These are phyloP conservation scores for Mercenaria mercenaria DNA, from an alignment of 1,140 invertebrate species.

Conservation along the genomic window DNA sequence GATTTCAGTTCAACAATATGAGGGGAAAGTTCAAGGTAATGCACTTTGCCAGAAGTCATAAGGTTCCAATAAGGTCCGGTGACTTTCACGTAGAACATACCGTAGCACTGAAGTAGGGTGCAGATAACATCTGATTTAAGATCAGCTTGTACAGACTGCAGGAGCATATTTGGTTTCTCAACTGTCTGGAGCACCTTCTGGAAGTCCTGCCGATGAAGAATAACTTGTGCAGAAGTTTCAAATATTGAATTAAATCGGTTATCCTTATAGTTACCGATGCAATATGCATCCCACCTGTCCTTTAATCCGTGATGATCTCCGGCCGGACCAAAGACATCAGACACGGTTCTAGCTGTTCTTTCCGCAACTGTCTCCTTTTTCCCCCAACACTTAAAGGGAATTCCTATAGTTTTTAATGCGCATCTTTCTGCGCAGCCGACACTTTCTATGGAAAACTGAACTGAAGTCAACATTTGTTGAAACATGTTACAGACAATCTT, in stretches of 20 bases:
- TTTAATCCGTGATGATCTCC: conserved; percentile 30
- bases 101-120: not conserved
- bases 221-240: conserved; percentile 25
- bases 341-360: not conserved
- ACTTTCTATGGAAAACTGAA: too few relatives aligned
- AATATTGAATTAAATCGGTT: conserved; percentile 50
- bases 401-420: too few relatives aligned
- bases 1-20: not conserved
- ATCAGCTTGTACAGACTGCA: conserved; percentile 23
- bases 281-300: conserved; percentile 39
- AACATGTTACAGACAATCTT: too few relatives aligned
- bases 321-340: conserved; percentile 24
- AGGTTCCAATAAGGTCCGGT: conserved; percentile 51
- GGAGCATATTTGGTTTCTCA: not conserved
- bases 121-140: not conserved
- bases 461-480: too few relatives aligned
- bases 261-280: conserved; percentile 48
- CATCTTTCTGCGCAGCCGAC: too few relatives aligned
- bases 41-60: not conserved
- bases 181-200: not conserved
- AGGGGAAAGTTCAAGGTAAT: conserved; percentile 38
- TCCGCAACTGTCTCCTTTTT: conserved; percentile 21
- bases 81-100: conserved; percentile 1
- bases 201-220: not conserved
- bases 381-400: not conserved